Conservation (phyloP, 2,113 vertebrate genomes). For the Amazona vittata region DNA sequence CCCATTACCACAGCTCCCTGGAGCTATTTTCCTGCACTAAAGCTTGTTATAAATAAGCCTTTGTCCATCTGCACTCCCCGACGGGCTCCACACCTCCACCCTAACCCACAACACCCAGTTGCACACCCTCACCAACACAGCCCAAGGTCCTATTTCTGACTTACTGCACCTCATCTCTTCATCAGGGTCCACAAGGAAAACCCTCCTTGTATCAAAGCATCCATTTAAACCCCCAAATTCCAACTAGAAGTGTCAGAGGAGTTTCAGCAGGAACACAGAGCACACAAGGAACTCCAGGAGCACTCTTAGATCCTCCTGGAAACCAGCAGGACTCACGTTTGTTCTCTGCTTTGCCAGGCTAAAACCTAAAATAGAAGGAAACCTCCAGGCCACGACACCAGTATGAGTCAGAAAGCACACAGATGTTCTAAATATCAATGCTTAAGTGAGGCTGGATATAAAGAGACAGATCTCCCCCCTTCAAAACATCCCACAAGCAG, state of each 20-base stretch:
- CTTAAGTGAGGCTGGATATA: not conserved
- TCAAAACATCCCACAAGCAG: not conserved
- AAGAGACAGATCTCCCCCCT: not conserved
- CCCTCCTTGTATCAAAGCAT: not conserved
- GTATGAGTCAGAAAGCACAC: not conserved
- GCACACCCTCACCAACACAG: not conserved
- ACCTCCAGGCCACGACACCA: not conserved
- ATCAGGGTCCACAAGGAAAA: not conserved
- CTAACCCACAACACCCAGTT: not conserved
- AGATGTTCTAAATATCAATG: not conserved
- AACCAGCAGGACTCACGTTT: not conserved
- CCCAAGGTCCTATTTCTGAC: not conserved
- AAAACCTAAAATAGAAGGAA: not conserved
- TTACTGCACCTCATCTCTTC: not conserved
- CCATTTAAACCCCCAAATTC: not conserved
- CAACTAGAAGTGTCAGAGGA: not conserved
- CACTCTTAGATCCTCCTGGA: not conserved
- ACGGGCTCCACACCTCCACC: rapidly evolving
- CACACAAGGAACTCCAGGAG: not conserved
- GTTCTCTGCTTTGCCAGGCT: not conserved
- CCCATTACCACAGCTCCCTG: not conserved
- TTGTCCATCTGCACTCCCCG: not conserved
- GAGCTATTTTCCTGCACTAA: not conserved
- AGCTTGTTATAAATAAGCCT: not conserved
- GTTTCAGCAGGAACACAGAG: not conserved